Base-by-base conservation (phyloP, 2,888 invertebrate genomes). In the Mamestra brassicae region DNA sequence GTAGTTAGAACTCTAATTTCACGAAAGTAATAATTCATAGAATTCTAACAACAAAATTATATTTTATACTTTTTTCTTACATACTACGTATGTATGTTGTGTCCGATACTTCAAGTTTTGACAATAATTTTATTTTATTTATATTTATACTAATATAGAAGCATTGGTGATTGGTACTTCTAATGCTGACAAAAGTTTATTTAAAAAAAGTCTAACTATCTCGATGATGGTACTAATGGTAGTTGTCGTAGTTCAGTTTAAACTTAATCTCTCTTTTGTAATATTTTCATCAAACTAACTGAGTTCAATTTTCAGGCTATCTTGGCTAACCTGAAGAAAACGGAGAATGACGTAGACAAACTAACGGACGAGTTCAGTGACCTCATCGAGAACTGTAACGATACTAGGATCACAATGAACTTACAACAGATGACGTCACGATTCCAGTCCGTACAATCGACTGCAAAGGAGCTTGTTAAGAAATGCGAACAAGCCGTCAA, bases 361-460 rank as follows among this genome's bases (percentile, higher is more conserved):
- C 97, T 99, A 92, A 98, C 98, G 77, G 98, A 99, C 87, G 98
- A 98, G 87, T 98, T 98, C 42, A 98, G 98, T 62, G 99, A 99
- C 89, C 95, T 99, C 26, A 97, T 98, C 78, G 98, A 98, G 90
- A 98, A 97, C 85, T 98, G 98, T 85, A 98, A 98, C 38, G 99
- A 99, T 90, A 98, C 98, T 0, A 97, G 98, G 90, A 98, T 99
- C 75, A 98, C 98, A 3, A 98, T 98, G 82, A 98, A 98, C 91
- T 97, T 99, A 50, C 99, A 99, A 91, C 99, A 99, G 93, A 98
- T 99, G 78, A 98, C 98, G 1, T 98, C 99, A 7, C 97, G 99
- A 75, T 99, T 99, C 96, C 98, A 99, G 92, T 98, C 99, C 0
- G 98, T 99, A 65, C 98, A 99, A 93, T 97, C 98, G 0, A 99